phyloP scores from a whole-genome alignment of 37 sponge, comb jelly and placozoan genomes.

The Aplysina aerophoba region DNA sequence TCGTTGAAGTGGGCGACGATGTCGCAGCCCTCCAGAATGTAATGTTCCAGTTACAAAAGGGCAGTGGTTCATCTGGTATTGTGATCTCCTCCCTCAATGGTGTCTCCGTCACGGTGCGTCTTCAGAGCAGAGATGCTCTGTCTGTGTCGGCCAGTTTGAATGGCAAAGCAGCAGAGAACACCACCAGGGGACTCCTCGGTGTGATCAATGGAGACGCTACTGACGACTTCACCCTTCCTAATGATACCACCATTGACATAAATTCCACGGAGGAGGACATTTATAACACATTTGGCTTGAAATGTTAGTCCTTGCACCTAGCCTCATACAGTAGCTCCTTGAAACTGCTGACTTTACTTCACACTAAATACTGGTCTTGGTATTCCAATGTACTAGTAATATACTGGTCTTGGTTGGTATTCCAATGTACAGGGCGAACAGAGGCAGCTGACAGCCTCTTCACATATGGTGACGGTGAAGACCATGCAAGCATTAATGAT shows the following conservation, averaged over 20 bases:
- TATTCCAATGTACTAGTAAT: too few relatives aligned
- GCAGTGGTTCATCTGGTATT: neutral
- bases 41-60: neutral
- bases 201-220: conserved; percentile 41
- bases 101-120: conserved; percentile 29
- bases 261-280: conserved; percentile 47
- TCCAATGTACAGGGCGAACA: neutral
- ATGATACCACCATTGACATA: conserved; percentile 28
- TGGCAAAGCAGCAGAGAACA: neutral
- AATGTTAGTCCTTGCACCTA: conserved; percentile 41
- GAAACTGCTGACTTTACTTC: too few relatives aligned
- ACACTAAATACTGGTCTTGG: too few relatives aligned
- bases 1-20: neutral
- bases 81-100: conserved; percentile 33
- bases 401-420: too few relatives aligned
- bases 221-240: conserved; percentile 52
- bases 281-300: conserved; percentile 53
- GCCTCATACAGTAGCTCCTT: too few relatives aligned
- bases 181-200: conserved; percentile 65
- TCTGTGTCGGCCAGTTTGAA: conserved; percentile 7
- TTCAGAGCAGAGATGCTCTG: neutral
- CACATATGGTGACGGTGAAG: neutral
- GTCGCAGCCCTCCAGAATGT: neutral
- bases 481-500: neutral
- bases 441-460: neutral